Conservation (phyloP, 2,797 vertebrate species). For the Phrynocephalus vlangalii region DNA sequence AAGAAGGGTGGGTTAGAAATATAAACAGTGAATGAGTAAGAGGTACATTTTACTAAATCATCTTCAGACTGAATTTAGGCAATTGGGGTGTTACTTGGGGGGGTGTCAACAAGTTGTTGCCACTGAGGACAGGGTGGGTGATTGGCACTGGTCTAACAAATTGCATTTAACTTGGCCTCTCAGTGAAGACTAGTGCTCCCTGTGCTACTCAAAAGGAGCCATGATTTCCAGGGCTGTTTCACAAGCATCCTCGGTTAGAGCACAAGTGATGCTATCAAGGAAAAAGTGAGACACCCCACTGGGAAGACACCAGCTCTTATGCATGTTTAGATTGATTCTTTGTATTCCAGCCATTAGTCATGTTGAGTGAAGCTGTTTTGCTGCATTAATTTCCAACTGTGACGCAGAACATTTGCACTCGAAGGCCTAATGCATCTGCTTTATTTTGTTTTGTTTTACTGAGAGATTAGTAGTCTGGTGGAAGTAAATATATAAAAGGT, state of each 20-base stretch:
- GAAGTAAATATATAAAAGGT: neutral
- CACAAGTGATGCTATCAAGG: neutral
- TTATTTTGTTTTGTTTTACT: neutral
- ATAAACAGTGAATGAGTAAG: neutral
- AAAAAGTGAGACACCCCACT: neutral
- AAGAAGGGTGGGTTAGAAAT: neutral
- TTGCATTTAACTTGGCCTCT: neutral
- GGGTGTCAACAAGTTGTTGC: neutral
- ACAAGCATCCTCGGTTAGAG: neutral
- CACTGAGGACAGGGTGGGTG: too few species aligned
- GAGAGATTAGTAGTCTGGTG: neutral
- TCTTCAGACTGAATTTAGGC: neutral
- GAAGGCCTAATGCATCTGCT: neutral
- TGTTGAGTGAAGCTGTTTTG: conserved; percentile 2
- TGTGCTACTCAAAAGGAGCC: neutral
- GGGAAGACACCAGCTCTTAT: neutral
- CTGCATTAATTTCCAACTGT: conserved; percentile 9
- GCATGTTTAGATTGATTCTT: conserved; percentile 14
- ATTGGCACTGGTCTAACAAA: neutral
- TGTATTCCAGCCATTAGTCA: conserved; percentile 16
- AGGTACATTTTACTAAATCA: neutral
- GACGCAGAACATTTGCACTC: neutral
- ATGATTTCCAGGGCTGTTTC: neutral
- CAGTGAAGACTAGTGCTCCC: neutral
- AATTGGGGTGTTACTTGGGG: neutral